Percentiles rank a stretch among this genome's conserved stretches.
phyloP scores from a whole-genome alignment of 2,797 vertebrate genomes.

The Cuculus canorus region DNA sequence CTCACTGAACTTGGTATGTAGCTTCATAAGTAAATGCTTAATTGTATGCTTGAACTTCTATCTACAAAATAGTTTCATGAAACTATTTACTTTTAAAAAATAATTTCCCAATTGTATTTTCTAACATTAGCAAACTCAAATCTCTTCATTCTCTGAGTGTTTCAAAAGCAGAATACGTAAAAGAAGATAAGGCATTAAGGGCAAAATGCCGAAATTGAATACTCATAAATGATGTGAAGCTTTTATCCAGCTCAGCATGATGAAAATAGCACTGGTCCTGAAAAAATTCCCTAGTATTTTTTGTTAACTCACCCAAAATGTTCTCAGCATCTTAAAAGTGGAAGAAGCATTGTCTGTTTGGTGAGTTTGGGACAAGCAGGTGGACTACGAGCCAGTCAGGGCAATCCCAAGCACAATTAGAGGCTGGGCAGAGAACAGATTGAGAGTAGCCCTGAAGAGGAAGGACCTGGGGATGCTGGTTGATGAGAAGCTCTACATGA shows the following conservation, averaged over 20 bases:
- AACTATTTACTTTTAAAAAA: not conserved
- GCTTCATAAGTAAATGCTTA: not conserved
- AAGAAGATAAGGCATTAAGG: not conserved
- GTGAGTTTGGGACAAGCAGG: not conserved
- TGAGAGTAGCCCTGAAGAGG: no score
- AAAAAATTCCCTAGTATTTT: not conserved
- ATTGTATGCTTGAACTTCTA: not conserved
- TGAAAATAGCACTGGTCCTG: not conserved
- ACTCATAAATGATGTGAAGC: not conserved
- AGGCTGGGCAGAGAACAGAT: no score
- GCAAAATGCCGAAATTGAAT: not conserved
- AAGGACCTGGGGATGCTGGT: no score
- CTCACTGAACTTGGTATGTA: not conserved
- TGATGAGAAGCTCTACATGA: no score
- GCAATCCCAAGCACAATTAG: no score
- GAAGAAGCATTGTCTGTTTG: not conserved
- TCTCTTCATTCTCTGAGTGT: not conserved
- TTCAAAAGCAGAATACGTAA: not conserved
- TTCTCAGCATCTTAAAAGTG: not conserved
- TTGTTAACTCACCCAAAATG: not conserved
- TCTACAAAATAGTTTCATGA: not conserved
- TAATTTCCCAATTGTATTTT: not conserved
- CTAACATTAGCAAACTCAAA: not conserved
- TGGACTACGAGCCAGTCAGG: not conserved
- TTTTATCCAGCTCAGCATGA: not conserved